Evolutionary conservation across 2,797 vertebrate genomes (phyloP), one percentile per base, ranked within the genome.

Genomic region (Thunnus albacares): DNA sequence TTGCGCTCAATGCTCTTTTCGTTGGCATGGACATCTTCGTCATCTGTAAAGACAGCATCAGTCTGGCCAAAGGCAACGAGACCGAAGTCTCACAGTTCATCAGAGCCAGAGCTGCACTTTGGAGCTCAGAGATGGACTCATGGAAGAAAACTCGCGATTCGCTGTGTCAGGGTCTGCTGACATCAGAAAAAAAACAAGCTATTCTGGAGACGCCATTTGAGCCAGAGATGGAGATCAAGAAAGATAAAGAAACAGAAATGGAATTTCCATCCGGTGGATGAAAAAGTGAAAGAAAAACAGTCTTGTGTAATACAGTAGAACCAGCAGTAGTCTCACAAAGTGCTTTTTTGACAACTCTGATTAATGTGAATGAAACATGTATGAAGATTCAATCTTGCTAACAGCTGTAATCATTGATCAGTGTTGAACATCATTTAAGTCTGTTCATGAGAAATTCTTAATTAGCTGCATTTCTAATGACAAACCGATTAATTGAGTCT

Each of bases 11-110:
- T 8, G 89, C 87, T 30, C 72, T 94, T 2, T 96, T 95, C 71
- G 64, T 96, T 3, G 93, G 93, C 18, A 35, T 94, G 67, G 94
- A 96, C 14, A 45, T 95, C 13, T 60, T 94, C 67, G 88, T 90
- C 78, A 95, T 96, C 86, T 91, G 90, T 22, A 94, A 92, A 80
- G 91, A 94, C 74, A 90, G 95, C 71, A 72, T 94, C 1, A 85
- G 86, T 87, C 82, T 96, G 84, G 78, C 90, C 65, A 93, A 89
- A 87, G 94, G 94, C 26, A 92, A 75, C 15, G 81, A 94, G 79
- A 90, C 85, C 10, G 70, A 93, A 4, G 0, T 71, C 1, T 93
- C 94, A 3, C 70, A 90, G 77, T 82, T 93, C 60, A 90, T 96
- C 75, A 85, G 91, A 81, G 90, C 93, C 83, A 93, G 94, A 85